These are phyloP conservation scores for Pollimyrus isidori DNA, from an alignment of 2,113 vertebrate species.

Conservation along the genomic window DNA sequence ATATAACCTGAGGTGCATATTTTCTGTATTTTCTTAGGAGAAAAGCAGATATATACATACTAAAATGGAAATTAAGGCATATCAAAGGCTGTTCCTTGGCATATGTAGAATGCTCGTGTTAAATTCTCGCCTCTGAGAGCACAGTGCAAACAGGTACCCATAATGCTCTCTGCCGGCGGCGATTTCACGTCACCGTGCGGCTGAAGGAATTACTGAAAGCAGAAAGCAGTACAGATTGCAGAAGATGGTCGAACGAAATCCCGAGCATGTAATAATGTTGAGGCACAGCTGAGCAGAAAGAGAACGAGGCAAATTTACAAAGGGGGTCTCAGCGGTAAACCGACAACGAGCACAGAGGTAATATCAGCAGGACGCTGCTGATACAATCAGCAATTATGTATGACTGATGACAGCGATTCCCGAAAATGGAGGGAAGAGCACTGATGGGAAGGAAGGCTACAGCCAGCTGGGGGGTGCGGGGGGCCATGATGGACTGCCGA, in stretches of 20 bases:
- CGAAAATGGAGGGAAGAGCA: neutral
- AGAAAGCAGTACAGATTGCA: neutral
- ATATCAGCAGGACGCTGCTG: neutral
- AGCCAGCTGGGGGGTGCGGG: neutral
- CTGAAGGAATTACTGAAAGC: neutral
- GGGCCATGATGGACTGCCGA: neutral
- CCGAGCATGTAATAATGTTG: neutral
- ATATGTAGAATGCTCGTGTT: neutral
- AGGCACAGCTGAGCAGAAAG: neutral
- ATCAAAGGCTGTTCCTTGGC: neutral
- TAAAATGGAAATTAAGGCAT: neutral
- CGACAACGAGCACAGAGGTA: neutral
- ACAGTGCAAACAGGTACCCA: neutral
- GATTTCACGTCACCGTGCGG: neutral
- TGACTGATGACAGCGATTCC: constrained; percentile 1
- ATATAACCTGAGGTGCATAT: neutral
- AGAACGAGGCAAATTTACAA: neutral
- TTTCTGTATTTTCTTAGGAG: neutral
- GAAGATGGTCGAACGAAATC: neutral
- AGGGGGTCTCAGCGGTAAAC: neutral
- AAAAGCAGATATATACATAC: neutral
- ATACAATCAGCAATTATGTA: neutral
- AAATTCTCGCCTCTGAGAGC: neutral
- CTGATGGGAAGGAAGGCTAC: neutral
- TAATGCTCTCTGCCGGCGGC: too few relatives aligned